These are phyloP conservation scores for Aphidoletes aphidimyza DNA, from an alignment of 2,888 invertebrate species.

Conservation along the genomic window DNA sequence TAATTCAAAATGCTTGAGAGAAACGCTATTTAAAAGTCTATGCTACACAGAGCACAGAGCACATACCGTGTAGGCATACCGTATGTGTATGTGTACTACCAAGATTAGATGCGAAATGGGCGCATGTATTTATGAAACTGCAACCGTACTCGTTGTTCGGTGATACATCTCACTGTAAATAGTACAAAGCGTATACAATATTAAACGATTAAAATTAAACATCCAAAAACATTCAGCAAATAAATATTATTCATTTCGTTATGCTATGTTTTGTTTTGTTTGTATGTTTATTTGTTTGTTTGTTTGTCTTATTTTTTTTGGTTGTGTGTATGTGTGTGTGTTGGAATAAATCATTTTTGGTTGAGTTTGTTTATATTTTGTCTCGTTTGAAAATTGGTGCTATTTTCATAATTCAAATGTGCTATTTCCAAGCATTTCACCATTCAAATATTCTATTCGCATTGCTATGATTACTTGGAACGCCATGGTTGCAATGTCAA, in stretches of 20 bases:
- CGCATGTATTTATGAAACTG: neutral
- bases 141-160: no score
- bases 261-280: neutral
- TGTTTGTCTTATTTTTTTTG: constrained; percentile 1
- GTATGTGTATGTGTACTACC: no score
- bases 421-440: no score
- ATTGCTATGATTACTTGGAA: neutral
- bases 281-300: neutral
- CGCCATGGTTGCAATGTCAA: no score
- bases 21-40: no score
- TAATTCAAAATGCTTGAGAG: neutral
- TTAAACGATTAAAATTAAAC: constrained; percentile 1
- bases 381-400: neutral
- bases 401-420: neutral
- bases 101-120: neutral
- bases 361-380: neutral
- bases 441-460: neutral
- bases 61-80: no score
- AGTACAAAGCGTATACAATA: neutral
- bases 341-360: constrained; percentile 5
- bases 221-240: neutral
- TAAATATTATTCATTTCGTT: constrained; percentile 36
- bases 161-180: no score
- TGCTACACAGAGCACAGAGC: no score
- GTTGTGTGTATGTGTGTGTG: no score